Evolutionary conservation across 2,113 vertebrate genomes (phyloP).

Genomic region (Oncorhynchus kisutch): DNA sequence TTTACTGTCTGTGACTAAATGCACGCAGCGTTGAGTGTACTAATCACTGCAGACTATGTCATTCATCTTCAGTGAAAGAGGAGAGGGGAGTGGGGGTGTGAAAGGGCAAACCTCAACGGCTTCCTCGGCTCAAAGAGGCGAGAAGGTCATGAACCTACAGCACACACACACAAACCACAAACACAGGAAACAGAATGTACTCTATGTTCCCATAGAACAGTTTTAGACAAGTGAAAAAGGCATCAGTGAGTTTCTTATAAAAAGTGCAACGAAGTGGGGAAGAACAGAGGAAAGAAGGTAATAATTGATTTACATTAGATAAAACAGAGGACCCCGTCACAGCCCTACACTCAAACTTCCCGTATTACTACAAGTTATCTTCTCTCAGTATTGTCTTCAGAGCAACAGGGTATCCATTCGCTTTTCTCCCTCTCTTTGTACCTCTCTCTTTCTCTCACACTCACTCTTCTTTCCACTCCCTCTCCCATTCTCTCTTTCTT

Average conservation of each 20-base stretch:
- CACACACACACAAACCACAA: not conserved
- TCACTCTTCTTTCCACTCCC: not conserved
- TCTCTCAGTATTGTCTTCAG: too few species aligned
- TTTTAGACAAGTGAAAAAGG: too few species aligned
- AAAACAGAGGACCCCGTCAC: too few species aligned
- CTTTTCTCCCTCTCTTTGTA: not conserved
- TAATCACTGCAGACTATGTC: not conserved
- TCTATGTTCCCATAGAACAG: not conserved
- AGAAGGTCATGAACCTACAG: not conserved
- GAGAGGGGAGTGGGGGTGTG: not conserved
- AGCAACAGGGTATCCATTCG: not conserved
- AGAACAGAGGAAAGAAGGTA: too few species aligned
- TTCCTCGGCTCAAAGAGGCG: not conserved
- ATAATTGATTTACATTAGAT: too few species aligned
- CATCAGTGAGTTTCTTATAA: too few species aligned
- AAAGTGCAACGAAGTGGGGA: too few species aligned
- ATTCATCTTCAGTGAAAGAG: not conserved
- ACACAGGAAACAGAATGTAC: not conserved
- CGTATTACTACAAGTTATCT: too few species aligned
- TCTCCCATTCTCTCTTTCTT: too few species aligned
- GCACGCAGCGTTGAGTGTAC: conserved; percentile 23
- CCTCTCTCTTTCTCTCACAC: not conserved
- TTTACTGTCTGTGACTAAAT: conserved; percentile 39
- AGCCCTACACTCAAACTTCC: too few species aligned
- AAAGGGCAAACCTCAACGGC: not conserved